Conservation (phyloP, 2,113 vertebrate genomes). For the Zosterops hypoxanthus region DNA sequence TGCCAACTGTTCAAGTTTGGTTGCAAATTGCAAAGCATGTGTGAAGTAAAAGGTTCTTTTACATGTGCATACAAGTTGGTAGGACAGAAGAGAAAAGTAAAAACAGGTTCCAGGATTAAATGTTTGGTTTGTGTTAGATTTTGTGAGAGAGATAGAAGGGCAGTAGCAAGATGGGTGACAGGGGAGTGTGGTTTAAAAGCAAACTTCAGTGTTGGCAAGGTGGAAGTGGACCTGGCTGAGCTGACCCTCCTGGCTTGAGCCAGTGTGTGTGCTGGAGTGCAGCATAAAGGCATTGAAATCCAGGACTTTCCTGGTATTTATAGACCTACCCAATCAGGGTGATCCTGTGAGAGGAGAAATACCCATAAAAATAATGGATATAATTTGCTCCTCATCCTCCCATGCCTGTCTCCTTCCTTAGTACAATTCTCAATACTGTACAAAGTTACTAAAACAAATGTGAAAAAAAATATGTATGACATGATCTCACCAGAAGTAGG, state of each 20-base stretch:
- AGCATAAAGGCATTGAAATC: neutral
- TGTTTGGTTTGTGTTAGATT: neutral
- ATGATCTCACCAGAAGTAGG: neutral
- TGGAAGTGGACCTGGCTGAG: fast-evolving
- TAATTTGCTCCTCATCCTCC: neutral
- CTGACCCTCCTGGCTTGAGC: neutral
- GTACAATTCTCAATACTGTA: neutral
- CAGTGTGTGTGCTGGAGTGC: neutral
- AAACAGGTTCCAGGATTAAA: neutral
- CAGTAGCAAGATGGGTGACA: neutral
- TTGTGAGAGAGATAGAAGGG: neutral
- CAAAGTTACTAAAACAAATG: neutral
- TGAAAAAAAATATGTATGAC: neutral
- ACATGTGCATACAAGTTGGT: neutral
- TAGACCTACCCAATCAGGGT: neutral
- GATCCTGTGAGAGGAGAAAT: neutral
- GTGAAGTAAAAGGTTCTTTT: neutral
- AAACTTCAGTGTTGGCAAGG: neutral
- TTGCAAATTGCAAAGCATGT: neutral
- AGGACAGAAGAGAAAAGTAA: neutral
- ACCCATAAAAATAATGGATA: neutral
- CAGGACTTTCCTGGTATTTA: neutral
- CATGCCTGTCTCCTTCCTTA: neutral
- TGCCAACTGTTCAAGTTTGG: neutral
- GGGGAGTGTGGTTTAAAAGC: neutral